A percentile compares a stretch with the other conserved stretches of the same genome.
phyloP scores from a whole-genome alignment of 2,113 vertebrate species.

The Oostethus manadensis region DNA sequence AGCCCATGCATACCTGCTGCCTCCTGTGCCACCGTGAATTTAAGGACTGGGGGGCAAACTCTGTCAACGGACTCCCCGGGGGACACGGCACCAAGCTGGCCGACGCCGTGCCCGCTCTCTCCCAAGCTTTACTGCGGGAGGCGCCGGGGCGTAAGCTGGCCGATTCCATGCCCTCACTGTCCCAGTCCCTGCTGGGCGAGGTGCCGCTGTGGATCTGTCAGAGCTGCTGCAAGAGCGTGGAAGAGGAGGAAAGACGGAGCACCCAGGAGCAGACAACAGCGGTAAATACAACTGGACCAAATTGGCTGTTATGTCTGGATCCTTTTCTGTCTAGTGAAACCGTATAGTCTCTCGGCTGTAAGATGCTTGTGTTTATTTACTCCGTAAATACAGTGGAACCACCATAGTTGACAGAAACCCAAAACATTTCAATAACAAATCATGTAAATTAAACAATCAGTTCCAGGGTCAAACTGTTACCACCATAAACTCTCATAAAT shows the following conservation, averaged over 20 bases:
- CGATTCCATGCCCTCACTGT: conserved; percentile 89
- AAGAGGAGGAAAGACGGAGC: conserved; percentile 91
- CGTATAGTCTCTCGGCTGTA: not conserved
- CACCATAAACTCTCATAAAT: no score
- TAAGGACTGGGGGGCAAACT: conserved; percentile 89
- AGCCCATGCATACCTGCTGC: conserved; percentile 95
- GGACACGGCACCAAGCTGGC: conserved; percentile 84
- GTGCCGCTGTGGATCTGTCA: conserved; percentile 99
- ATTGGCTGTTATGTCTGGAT: conserved; percentile 25
- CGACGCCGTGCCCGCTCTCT: conserved; percentile 83
- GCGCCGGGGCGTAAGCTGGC: conserved; percentile 83
- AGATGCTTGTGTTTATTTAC: conserved; percentile 4
- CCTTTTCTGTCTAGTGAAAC: conserved; percentile 13
- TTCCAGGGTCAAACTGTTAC: no score
- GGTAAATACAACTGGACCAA: conserved; percentile 66
- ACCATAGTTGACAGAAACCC: not conserved
- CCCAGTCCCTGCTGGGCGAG: conserved; percentile 94
- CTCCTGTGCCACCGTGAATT: conserved; percentile 94
- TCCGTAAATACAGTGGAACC: not conserved
- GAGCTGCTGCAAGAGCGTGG: conserved; percentile 94
- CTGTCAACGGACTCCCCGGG: conserved; percentile 83
- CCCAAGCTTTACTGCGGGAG: conserved; percentile 91
- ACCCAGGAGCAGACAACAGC: conserved; percentile 83
- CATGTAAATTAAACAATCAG: no score
- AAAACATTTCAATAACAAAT: no score